Base-by-base conservation (phyloP, 92 coral and sea anemone genomes). In the Montipora capitata region DNA sequence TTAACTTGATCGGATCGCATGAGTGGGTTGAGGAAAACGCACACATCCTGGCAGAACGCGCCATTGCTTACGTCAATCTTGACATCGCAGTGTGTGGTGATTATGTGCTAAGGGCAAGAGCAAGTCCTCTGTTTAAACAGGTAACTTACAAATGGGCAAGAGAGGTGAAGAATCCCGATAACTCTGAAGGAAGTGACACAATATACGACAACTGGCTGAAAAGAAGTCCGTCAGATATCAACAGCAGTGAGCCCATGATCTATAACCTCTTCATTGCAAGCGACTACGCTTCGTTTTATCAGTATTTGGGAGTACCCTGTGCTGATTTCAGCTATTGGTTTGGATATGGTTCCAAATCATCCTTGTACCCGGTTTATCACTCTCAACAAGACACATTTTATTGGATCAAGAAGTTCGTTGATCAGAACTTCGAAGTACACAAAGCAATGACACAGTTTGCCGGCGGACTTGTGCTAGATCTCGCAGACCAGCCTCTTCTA, bases 21-120 rank as follows among this genome's bases (percentile, higher is more conserved):
- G 99, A 97, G 71, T 97, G 98, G 96, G 99, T 97, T 2, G 99
- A 97, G 65, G 93, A 97, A 74, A 94, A 97, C 70, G 91, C 92
- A 4, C 92, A 96, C 42, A 57, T 95, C 49, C 73, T 97, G 7
- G 64, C 86, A 6, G 96, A 97, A 40, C 91, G 99, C 20, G 98
- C 98, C 8, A 92, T 97, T 11, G 99, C 97, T 7, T 97, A 97
- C 71, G 85, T 97, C 35, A 97, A 97, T 80, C 86, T 97, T 45
- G 99, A 97, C 84, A 90, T 97, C 5, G 96, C 99, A 10, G 99
- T 97, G 18, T 88, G 92, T 43, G 99, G 99, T 4, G 87, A 94
- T 87, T 97, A 87, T 67, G 96, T 92, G 17, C 43, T 97, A 57
- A 75, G 92, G 27, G 96, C 99, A 15, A 96, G 96, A 44, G 88